Base-by-base conservation (phyloP, 2,888 invertebrate species). In the Agonum fuliginosum region DNA sequence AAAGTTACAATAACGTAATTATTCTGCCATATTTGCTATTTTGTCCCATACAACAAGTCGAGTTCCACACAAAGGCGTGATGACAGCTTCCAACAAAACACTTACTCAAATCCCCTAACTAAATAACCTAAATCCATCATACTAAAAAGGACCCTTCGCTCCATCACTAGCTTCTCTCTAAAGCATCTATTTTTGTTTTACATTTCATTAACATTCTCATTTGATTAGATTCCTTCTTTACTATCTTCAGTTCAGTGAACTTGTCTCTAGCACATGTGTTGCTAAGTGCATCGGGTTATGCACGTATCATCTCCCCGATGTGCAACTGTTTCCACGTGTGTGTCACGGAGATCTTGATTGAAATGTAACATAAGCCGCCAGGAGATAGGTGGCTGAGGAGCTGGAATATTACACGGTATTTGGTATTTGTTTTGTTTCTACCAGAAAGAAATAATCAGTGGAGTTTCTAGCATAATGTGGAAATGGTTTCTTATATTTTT, bases 101-200 rank as follows among this genome's bases (percentile, higher is more conserved):
- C 17, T 62, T 6, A 54, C 24, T 27, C 54, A 54, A n/a, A 24
- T n/a, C 24, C 6, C 22, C 12, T 6, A 3, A 6, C 14, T 0
- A 6, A 10, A 46, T 17, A 46, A 46, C 46, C 46, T 17, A 46
- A 17, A 17, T 17, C 27, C 17, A 8, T 22, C 12, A 30, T 27
- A 17, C 14, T 12, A 12, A 58, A 58, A 58, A 24, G 51, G 51
- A 10, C 12, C 27, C n/a, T 1, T 24, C 54, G 30, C 58, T 8
- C 34, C 8, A 34, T n/a, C n/a, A 43, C 12, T 46, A 27, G 6
- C 65, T 14, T 43, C 10, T n/a, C 43, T 34, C 14, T 12, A 58
- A 65, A 34, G 65, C 34, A 19, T 19, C 34, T 17, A 65, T 65
- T 65, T 65, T 65, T 65, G 17, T 62, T 67, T 67, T 67, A 67